A percentile compares a stretch with the other conserved stretches of the same genome.
Conservation (phyloP, 2,888 invertebrate species). For the Xestoiulus laeticollis region DNA sequence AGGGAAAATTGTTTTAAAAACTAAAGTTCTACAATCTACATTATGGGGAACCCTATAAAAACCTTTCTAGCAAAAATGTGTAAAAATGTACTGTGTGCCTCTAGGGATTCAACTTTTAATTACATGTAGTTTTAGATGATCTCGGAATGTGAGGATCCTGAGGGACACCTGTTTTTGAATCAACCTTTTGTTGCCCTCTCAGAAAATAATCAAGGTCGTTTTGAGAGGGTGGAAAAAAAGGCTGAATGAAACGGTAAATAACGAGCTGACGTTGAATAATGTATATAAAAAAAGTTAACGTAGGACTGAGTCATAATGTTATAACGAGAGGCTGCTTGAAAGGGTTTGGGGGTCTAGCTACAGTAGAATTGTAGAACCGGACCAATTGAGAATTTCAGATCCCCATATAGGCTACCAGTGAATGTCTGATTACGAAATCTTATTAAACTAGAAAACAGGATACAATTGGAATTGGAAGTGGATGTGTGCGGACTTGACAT, state of each 20-base stretch:
- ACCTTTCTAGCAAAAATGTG: neutral
- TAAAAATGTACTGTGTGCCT: neutral
- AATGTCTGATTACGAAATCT: neutral
- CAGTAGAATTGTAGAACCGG: too few species aligned
- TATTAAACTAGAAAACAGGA: neutral
- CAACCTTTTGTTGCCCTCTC: neutral
- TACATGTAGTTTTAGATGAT: neutral
- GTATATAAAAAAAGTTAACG: too few species aligned
- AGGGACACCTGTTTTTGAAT: neutral
- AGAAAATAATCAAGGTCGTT: neutral
- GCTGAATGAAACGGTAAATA: neutral
- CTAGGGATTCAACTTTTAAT: neutral
- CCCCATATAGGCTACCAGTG: neutral
- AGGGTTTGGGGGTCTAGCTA: neutral
- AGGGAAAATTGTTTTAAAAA: too few species aligned
- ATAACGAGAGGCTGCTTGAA: neutral
- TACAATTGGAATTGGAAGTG: neutral
- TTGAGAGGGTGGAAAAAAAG: neutral
- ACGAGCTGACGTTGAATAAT: too few species aligned
- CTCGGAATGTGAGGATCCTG: neutral
- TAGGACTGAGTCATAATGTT: neutral
- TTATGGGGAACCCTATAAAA: too few species aligned
- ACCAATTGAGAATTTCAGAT: neutral
- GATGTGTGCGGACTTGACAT: neutral
- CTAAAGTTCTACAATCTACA: neutral